phyloP scores from a whole-genome alignment of 30 jellyfish, hydroid and myxozoan species.

The Cassiopea andromeda region DNA sequence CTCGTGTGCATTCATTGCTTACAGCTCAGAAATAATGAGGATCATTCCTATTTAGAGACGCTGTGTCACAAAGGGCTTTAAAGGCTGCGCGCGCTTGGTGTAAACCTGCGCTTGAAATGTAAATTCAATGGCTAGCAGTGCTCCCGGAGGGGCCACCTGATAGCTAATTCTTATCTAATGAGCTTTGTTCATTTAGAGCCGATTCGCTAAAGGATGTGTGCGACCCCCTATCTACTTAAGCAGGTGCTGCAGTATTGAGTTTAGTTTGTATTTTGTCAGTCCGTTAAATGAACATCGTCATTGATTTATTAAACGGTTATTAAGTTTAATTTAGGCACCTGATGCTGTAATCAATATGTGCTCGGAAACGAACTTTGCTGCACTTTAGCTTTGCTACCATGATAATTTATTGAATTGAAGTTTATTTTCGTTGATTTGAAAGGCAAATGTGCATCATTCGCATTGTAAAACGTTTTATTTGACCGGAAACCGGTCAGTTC shows the following conservation, averaged over 20 bases:
- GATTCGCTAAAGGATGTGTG: constrained; percentile 38
- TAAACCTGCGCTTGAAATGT: constrained; percentile 33
- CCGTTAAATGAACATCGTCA: constrained; percentile 78
- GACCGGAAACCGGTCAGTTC: constrained; percentile 1
- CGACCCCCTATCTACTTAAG: constrained; percentile 70
- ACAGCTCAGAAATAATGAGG: constrained; percentile 29
- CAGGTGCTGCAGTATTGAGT: constrained; percentile 63
- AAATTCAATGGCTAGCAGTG: constrained; percentile 45
- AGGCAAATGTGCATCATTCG: constrained; percentile 36
- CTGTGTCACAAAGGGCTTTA: constrained; percentile 41
- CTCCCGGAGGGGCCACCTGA: constrained; percentile 92
- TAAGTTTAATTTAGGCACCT: constrained; percentile 66
- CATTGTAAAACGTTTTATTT: constrained; percentile 1
- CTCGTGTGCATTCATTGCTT: neutral
- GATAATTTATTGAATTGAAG: constrained; percentile 23
- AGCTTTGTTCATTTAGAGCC: constrained; percentile 77
- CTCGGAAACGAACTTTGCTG: constrained; percentile 28
- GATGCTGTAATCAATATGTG: constrained; percentile 57
- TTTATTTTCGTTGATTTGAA: constrained; percentile 25
- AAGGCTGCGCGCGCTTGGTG: constrained; percentile 48
- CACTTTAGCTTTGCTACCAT: constrained; percentile 63
- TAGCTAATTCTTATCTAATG: constrained; percentile 46
- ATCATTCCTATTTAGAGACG: constrained; percentile 50
- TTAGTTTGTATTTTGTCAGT: constrained; percentile 53
- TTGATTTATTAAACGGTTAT: constrained; percentile 71